Percentiles rank a stretch among this genome's conserved stretches.
Evolutionary conservation across 2,797 vertebrate genomes (phyloP).

Genomic region (Cephalopachus bancanus): DNA sequence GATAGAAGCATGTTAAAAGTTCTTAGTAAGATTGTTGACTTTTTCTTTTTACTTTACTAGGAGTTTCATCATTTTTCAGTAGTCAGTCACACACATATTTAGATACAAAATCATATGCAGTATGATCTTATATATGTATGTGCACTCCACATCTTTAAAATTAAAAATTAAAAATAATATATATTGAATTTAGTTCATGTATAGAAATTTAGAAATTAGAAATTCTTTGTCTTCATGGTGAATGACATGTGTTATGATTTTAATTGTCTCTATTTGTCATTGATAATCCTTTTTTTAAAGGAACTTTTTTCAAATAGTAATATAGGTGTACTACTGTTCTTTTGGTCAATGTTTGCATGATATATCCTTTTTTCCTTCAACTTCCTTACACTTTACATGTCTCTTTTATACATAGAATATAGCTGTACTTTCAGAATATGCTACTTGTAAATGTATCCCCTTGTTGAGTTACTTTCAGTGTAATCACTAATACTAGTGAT

Average conservation of each 20-base stretch:
- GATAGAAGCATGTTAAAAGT: not conserved
- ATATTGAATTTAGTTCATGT: not conserved
- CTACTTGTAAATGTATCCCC: not conserved
- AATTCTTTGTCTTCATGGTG: not conserved
- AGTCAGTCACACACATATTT: not conserved
- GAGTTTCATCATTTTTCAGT: not conserved
- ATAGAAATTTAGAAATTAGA: not conserved
- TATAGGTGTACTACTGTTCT: not conserved
- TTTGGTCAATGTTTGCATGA: not conserved
- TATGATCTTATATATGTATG: too few relatives aligned
- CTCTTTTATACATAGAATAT: not conserved
- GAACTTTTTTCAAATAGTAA: not conserved
- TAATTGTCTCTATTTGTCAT: not conserved
- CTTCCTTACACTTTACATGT: not conserved
- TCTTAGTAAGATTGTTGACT: not conserved
- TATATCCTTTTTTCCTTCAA: not conserved
- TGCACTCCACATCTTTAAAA: too few relatives aligned
- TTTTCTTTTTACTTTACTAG: not conserved
- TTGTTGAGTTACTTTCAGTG: not conserved
- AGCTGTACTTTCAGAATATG: conserved; percentile 3
- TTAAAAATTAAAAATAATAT: too few relatives aligned
- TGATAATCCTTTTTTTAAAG: not conserved
- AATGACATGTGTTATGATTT: not conserved
- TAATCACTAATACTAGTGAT: not conserved
- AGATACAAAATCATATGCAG: not conserved